A percentile compares a stretch with the other conserved stretches of the same genome.
Conservation (phyloP, 2,797 vertebrate genomes). For the Pseudotriccus pelzelni region DNA sequence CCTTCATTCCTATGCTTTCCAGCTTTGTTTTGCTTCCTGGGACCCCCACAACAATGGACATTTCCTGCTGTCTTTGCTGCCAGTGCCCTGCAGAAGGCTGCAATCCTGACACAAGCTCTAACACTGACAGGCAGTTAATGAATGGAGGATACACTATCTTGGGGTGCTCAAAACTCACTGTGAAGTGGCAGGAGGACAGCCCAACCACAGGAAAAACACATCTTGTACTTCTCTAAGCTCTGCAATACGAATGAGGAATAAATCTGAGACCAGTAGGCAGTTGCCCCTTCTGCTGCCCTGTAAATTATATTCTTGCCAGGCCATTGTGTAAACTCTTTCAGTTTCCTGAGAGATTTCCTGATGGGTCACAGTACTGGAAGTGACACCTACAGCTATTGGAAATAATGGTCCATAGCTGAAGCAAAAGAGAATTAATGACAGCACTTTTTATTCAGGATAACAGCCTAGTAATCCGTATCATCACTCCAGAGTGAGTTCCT, state of each 20-base stretch:
- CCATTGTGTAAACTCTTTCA: conserved; percentile 73
- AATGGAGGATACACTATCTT: background rate
- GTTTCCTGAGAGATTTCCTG: conserved; percentile 74
- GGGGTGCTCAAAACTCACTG: background rate
- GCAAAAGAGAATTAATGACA: conserved; percentile 74
- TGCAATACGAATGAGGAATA: conserved; percentile 17
- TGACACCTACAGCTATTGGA: conserved; percentile 71
- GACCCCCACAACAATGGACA: background rate
- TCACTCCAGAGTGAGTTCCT: conserved; percentile 67
- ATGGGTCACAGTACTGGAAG: conserved; percentile 69
- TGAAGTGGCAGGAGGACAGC: conserved; percentile 18
- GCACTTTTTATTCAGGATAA: conserved; percentile 69
- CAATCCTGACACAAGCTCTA: background rate
- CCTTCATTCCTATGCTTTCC: background rate
- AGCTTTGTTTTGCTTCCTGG: background rate
- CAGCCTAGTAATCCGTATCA: conserved; percentile 58
- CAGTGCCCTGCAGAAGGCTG: background rate
- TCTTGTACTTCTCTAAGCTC: conserved; percentile 64
- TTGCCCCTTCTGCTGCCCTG: conserved; percentile 60
- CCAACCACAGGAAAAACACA: conserved; percentile 54
- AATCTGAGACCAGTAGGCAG: conserved; percentile 59
- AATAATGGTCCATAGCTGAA: conserved; percentile 76
- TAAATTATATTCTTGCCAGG: conserved; percentile 74
- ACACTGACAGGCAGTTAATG: background rate
- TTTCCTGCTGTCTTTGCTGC: background rate